Conservation (phyloP, 1,140 invertebrate genomes). For the Berghia stephanieae region DNA sequence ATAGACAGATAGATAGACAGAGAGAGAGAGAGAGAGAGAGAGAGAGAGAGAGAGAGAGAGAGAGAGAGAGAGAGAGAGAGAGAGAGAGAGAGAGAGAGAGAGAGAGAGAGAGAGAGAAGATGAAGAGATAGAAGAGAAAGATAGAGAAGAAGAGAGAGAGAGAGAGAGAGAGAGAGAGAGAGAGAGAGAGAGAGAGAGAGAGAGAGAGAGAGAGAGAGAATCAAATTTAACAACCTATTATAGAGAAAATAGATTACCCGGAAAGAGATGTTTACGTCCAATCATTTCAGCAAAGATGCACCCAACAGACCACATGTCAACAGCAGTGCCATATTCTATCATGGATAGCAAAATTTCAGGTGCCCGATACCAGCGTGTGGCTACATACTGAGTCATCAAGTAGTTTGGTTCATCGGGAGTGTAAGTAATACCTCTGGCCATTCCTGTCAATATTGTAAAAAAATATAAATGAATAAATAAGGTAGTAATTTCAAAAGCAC, state of each 20-base stretch:
- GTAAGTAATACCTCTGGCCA: slow-evolving; percentile 61
- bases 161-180: too few species aligned
- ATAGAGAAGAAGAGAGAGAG: too few species aligned
- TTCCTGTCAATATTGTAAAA: too few species aligned
- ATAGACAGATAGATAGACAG: too few species aligned
- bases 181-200: too few species aligned
- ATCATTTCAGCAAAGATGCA: slow-evolving; percentile 68
- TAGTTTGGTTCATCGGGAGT: slow-evolving; percentile 50
- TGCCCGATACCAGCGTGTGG: slow-evolving; percentile 66
- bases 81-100: too few species aligned
- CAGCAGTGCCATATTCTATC: slow-evolving; percentile 57
- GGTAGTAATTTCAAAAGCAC: too few species aligned
- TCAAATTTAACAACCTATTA: background rate
- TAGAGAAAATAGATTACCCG: slow-evolving; percentile 50
- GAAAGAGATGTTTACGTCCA: slow-evolving; percentile 64
- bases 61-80: too few species aligned
- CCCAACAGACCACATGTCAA: slow-evolving; percentile 67
- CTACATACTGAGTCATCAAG: slow-evolving; percentile 66
- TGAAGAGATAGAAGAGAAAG: background rate
- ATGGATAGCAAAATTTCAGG: slow-evolving; percentile 64
- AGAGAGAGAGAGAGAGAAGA: background rate
- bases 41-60: background rate
- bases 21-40: background rate
- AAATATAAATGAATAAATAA: too few species aligned
- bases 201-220: too few species aligned